These are phyloP conservation scores for Hemicordylus capensis DNA, from an alignment of 2,113 vertebrate genomes.

Conservation along the genomic window DNA sequence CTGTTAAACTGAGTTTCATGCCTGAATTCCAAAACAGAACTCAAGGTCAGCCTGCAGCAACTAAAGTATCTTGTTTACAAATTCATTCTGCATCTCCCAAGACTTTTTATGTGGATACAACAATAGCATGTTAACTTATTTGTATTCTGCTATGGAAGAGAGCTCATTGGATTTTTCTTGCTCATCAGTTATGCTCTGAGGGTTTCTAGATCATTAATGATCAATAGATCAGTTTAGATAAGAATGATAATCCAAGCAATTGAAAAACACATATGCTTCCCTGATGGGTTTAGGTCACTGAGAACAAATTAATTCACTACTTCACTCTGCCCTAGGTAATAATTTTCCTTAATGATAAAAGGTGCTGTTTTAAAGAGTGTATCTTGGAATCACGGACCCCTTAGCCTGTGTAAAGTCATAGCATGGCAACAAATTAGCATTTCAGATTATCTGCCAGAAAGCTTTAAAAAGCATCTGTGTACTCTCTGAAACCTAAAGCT, in stretches of 20 bases:
- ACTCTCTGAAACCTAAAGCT: background rate
- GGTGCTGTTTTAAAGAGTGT: conserved; percentile 31
- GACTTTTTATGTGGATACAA: conserved; percentile 3
- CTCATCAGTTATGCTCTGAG: conserved; percentile 39
- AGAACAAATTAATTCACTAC: conserved; percentile 32
- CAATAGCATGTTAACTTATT: conserved; percentile 39
- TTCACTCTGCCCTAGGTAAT: conserved; percentile 28
- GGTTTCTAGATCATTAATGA: conserved; percentile 68
- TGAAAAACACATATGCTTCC: conserved; percentile 53
- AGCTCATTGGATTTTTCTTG: conserved; percentile 59
- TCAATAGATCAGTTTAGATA: conserved; percentile 61
- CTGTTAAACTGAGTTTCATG: background rate
- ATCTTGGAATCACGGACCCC: conserved; percentile 35
- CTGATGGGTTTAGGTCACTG: conserved; percentile 24
- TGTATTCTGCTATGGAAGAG: conserved; percentile 52
- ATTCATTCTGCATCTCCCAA: conserved; percentile 51
- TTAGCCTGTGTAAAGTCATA: conserved; percentile 27
- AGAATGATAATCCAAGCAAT: conserved; percentile 63
- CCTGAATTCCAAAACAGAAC: conserved; percentile 3
- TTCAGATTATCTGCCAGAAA: conserved; percentile 35
- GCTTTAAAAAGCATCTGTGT: conserved; percentile 21
- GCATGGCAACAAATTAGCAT: conserved; percentile 9
- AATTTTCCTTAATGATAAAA: conserved; percentile 28
- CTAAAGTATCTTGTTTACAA: conserved; percentile 41
- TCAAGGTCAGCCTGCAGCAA: conserved; percentile 49